A percentile compares a stretch with the other conserved stretches of the same genome.
phyloP scores from a whole-genome alignment of 2,797 vertebrate genomes.

The Chromis chromis region DNA sequence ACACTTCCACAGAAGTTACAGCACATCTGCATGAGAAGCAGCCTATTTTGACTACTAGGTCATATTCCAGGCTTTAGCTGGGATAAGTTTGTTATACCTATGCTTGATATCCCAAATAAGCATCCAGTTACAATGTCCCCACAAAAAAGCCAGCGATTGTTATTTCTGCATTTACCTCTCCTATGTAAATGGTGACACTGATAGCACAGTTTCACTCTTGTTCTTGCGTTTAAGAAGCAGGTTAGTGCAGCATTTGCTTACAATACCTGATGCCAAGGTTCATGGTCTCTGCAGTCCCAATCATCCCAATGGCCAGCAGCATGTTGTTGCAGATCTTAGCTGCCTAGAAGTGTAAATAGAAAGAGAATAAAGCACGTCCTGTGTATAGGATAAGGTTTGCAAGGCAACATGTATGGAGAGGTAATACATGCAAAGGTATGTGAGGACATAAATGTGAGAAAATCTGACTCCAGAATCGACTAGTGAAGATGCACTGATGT shows the following conservation, averaged over 20 bases:
- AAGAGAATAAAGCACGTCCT: conserved; percentile 10
- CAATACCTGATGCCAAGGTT: conserved; percentile 98
- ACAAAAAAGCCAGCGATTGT: background rate
- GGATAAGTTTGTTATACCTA: background rate
- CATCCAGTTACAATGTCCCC: background rate
- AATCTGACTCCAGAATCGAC: background rate
- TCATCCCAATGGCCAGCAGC: conserved; percentile 98
- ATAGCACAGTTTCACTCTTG: background rate
- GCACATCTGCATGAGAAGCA: background rate
- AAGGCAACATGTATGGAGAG: conserved; percentile 3
- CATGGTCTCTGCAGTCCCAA: conserved; percentile 98
- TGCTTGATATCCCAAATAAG: conserved; percentile 5
- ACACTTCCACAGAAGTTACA: background rate
- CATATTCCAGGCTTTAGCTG: background rate
- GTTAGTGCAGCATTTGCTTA: conserved; percentile 4
- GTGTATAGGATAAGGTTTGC: conserved; percentile 5
- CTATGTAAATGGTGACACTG: conserved; percentile 13
- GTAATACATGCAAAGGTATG: background rate
- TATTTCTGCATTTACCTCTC: background rate
- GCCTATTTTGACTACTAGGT: background rate
- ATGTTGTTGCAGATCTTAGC: conserved; percentile 99
- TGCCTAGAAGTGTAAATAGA: conserved; percentile 84
- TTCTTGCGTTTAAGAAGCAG: background rate
- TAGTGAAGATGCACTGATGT: background rate
- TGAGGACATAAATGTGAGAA: background rate